Conservation (phyloP, 2,888 invertebrate species). For the Chalcis sispes region DNA sequence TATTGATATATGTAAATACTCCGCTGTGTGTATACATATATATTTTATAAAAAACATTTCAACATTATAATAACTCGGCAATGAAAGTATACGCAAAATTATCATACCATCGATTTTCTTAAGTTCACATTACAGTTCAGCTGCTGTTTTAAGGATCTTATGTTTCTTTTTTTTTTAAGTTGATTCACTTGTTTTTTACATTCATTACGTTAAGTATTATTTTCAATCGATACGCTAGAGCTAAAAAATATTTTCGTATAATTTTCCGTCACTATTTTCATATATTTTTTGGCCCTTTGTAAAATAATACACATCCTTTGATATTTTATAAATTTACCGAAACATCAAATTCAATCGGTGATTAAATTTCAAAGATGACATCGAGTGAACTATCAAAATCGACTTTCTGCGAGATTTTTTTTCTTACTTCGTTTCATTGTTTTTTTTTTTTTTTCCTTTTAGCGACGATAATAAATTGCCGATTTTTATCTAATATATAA, state of each 20-base stretch:
- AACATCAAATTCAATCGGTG: background rate
- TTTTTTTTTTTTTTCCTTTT: background rate
- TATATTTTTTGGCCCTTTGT: too few species aligned
- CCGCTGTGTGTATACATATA: conserved; percentile 28
- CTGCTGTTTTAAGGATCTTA: background rate
- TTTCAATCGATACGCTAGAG: background rate
- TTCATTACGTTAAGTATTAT: background rate
- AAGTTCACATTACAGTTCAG: conserved; percentile 33
- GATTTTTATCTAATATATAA: conserved; percentile 47
- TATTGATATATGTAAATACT: conserved; percentile 25
- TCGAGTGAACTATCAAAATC: conserved; percentile 24
- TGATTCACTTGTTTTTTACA: background rate
- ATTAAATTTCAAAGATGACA: background rate
- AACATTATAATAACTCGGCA: conserved; percentile 39
- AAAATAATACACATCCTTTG: too few species aligned
- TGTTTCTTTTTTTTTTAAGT: background rate
- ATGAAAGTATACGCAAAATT: conserved; percentile 41
- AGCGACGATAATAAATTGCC: conserved; percentile 48
- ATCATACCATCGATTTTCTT: conserved; percentile 22
- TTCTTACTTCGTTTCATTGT: background rate
- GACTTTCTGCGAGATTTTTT: too few species aligned
- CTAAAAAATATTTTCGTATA: conserved; percentile 21
- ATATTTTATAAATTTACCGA: background rate
- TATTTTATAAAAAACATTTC: conserved; percentile 44
- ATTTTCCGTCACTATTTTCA: too few species aligned